A percentile compares a stretch with the other conserved stretches of the same genome.
Conservation (phyloP, 2,113 vertebrate species). For the Tragelaphus scriptus region DNA sequence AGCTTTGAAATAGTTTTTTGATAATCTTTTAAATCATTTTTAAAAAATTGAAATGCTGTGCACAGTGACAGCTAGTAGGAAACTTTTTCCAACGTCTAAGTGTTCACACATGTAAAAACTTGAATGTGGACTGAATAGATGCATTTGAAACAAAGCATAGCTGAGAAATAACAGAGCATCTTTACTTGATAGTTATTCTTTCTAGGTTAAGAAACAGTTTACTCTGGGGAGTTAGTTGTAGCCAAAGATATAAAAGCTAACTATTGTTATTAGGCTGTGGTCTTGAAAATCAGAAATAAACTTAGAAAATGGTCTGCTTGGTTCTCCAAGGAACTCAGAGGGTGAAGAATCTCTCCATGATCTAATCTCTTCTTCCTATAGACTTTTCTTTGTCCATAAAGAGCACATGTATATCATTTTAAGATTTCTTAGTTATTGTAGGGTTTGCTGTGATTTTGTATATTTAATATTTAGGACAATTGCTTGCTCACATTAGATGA, state of each 20-base stretch:
- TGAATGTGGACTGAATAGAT: background rate
- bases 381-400: background rate
- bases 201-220: background rate
- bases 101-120: background rate
- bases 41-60: background rate
- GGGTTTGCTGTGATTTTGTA: slow-evolving; percentile 3
- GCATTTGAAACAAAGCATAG: background rate
- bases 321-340: background rate
- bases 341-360: rapidly evolving
- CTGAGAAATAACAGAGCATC: background rate
- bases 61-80: background rate
- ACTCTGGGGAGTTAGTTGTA: background rate
- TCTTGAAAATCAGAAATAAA: slow-evolving; percentile 29
- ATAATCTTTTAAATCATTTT: slow-evolving; percentile 22
- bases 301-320: background rate
- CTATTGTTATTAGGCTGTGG: background rate
- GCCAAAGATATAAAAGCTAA: slow-evolving; percentile 27
- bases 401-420: background rate
- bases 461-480: slow-evolving; percentile 11
- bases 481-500: slow-evolving; percentile 40
- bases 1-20: background rate
- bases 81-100: background rate
- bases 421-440: background rate
- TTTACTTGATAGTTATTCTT: background rate
- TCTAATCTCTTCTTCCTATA: background rate